Evolutionary conservation across 2,113 vertebrate genomes (phyloP).

Genomic region (Leptobrachium ailaonicum): DNA sequence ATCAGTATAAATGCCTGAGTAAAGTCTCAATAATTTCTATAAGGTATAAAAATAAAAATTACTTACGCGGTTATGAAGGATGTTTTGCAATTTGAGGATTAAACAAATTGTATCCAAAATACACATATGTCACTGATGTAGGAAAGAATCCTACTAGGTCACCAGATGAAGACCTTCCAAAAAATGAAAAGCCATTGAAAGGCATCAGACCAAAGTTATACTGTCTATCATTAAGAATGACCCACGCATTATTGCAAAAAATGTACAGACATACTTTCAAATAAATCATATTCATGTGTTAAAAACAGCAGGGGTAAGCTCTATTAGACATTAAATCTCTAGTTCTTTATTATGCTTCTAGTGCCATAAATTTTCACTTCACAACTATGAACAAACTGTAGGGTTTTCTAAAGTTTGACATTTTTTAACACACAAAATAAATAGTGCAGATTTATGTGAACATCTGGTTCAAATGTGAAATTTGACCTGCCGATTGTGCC

Average conservation of each 20-base stretch:
- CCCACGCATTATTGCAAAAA: not conserved
- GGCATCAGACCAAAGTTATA: not conserved
- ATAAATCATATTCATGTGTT: not conserved
- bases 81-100: conserved; percentile 2
- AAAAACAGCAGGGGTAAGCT: not conserved
- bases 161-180: not conserved
- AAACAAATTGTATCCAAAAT: not conserved
- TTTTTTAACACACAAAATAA: not conserved
- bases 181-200: not conserved
- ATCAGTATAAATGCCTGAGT: not conserved
- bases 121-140: not conserved
- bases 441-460: not conserved
- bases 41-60: not conserved
- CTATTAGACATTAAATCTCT: not conserved
- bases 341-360: not conserved
- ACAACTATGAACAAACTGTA: no score
- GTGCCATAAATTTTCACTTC: no score
- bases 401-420: no score
- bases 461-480: not conserved
- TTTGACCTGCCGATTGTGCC: no score
- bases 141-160: not conserved
- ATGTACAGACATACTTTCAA: not conserved
- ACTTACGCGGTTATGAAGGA: not conserved
- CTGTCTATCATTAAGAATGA: not conserved
- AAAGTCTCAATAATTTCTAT: not conserved